These are phyloP conservation scores for Cyanistes caeruleus DNA, from an alignment of 2,113 vertebrate genomes.

Conservation along the genomic window DNA sequence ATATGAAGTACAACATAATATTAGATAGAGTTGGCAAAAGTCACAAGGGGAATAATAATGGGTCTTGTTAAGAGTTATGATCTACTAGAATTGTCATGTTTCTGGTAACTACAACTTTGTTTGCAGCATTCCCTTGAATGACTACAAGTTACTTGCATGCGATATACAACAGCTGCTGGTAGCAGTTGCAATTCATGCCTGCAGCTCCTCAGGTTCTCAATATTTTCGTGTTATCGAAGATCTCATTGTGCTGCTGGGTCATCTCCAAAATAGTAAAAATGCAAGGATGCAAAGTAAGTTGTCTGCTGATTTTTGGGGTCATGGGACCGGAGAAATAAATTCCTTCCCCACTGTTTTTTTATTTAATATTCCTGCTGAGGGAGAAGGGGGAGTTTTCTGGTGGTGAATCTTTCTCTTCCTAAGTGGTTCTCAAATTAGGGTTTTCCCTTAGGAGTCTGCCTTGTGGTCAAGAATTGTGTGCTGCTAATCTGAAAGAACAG, in stretches of 20 bases:
- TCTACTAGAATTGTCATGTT: background rate
- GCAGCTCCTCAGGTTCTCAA: slow-evolving; percentile 94
- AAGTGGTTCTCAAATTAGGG: background rate
- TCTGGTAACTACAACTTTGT: slow-evolving; percentile 59
- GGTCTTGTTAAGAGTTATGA: background rate
- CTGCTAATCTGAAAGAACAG: background rate
- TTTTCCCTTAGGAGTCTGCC: background rate
- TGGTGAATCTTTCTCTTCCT: background rate
- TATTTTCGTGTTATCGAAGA: slow-evolving; percentile 99
- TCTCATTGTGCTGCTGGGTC: slow-evolving; percentile 92
- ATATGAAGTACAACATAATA: background rate
- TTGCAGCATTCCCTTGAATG: slow-evolving; percentile 87
- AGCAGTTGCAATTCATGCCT: slow-evolving; percentile 94
- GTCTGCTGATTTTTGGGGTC: slow-evolving; percentile 20
- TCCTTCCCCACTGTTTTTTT: background rate
- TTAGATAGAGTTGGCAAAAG: background rate
- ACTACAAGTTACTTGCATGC: slow-evolving; percentile 91
- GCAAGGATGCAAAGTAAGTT: slow-evolving; percentile 88
- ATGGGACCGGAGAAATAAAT: background rate
- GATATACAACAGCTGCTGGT: slow-evolving; percentile 95
- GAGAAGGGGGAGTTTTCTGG: background rate
- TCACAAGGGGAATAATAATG: background rate
- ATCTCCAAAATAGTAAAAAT: slow-evolving; percentile 93
- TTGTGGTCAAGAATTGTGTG: background rate
- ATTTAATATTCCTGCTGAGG: background rate